phyloP scores from a whole-genome alignment of 1,140 invertebrate genomes.

The Cecropterus lyciades region DNA sequence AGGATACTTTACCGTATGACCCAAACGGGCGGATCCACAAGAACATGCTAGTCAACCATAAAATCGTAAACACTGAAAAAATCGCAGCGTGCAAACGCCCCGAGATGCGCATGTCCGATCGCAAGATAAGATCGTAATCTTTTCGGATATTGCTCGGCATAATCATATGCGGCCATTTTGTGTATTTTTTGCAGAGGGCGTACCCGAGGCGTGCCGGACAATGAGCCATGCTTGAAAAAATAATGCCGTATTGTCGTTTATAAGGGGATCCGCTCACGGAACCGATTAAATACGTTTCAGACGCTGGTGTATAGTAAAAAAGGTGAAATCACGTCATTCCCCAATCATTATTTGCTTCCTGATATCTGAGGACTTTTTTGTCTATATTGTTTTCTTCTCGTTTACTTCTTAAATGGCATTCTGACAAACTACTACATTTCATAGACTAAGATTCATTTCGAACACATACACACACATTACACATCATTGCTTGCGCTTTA shows the following conservation, averaged over 20 bases:
- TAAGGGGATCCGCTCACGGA: neutral
- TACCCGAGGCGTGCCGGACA: slow-evolving; percentile 54
- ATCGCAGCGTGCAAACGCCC: slow-evolving; percentile 60
- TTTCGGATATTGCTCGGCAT: slow-evolving; percentile 82
- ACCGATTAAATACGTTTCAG: neutral
- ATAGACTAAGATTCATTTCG: too few relatives aligned
- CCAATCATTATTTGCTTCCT: too few relatives aligned
- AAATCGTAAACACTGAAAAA: slow-evolving; percentile 47
- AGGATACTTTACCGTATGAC: too few relatives aligned
- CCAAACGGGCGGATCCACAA: too few relatives aligned
- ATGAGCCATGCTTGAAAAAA: slow-evolving; percentile 54
- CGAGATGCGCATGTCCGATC: slow-evolving; percentile 69
- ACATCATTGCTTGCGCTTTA: too few relatives aligned
- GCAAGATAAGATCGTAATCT: slow-evolving; percentile 80
- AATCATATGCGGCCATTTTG: slow-evolving; percentile 78
- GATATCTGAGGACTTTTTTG: too few relatives aligned
- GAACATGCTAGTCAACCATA: neutral
- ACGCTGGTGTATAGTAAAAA: too few relatives aligned
- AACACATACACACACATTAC: too few relatives aligned
- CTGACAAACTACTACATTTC: too few relatives aligned
- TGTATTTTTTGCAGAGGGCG: slow-evolving; percentile 52
- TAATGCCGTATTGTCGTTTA: slow-evolving; percentile 53
- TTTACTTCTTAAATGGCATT: too few relatives aligned
- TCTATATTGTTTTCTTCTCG: too few relatives aligned
- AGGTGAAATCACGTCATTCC: too few relatives aligned